Percentiles rank a stretch among this genome's conserved stretches.
These are phyloP conservation scores for Lathronympha strigana DNA, from an alignment of 2,888 invertebrate genomes.

Conservation along the genomic window DNA sequence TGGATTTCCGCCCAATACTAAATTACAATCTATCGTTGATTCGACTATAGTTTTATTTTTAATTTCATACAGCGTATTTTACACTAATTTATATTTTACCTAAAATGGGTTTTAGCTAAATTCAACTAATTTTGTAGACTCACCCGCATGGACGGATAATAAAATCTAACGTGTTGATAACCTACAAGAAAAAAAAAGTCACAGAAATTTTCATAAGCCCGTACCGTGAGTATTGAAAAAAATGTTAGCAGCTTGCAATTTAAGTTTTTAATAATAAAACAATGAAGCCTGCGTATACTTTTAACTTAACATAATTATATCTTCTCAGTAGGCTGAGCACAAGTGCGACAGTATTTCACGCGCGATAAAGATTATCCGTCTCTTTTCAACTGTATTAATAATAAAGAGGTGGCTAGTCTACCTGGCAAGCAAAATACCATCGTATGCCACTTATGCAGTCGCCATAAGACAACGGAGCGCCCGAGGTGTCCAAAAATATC, in stretches of 20 bases:
- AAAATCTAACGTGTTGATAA: conserved; percentile 62
- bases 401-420: too few relatives aligned
- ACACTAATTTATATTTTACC: conserved; percentile 61
- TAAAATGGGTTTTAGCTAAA: conserved; percentile 61
- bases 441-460: too few relatives aligned
- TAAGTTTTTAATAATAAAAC: conserved; percentile 19
- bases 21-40: conserved; percentile 35
- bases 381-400: too few relatives aligned
- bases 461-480: too few relatives aligned
- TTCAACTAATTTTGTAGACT: conserved; percentile 62
- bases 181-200: conserved; percentile 49
- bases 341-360: too few relatives aligned
- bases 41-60: conserved; percentile 41
- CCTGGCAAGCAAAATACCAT: too few relatives aligned
- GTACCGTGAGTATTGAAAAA: neutral
- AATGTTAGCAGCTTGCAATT: neutral
- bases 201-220: neutral
- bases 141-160: conserved; percentile 78
- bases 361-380: too few relatives aligned
- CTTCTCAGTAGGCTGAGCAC: too few relatives aligned
- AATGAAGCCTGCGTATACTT: neutral
- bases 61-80: conserved; percentile 46
- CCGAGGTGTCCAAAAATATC: too few relatives aligned
- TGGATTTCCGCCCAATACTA: neutral
- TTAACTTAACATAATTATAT: too few relatives aligned